These are phyloP conservation scores for Erebia ligea DNA, from an alignment of 2,888 invertebrate genomes.

Conservation along the genomic window DNA sequence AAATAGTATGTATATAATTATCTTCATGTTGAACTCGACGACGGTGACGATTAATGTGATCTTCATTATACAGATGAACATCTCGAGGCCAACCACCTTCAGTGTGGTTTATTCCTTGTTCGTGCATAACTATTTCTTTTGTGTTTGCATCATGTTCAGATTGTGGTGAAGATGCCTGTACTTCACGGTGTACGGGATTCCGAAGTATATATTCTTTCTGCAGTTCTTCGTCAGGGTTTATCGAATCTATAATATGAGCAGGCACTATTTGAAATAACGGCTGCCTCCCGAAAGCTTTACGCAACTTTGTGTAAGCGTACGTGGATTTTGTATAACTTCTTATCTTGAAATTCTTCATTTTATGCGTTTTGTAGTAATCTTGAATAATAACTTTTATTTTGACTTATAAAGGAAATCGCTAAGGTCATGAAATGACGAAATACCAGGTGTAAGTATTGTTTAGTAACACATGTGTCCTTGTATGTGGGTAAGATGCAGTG, in stretches of 20 bases:
- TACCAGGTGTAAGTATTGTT: constrained; percentile 46
- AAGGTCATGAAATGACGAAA: constrained; percentile 56
- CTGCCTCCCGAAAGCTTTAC: constrained; percentile 77
- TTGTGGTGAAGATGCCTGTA: constrained; percentile 73
- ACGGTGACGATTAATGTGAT: constrained; percentile 87
- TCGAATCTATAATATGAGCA: constrained; percentile 70
- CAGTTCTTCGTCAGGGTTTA: constrained; percentile 62
- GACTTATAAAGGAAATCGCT: constrained; percentile 52
- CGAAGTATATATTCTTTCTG: constrained; percentile 74
- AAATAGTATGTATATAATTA: constrained; percentile 86
- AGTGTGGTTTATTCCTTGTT: constrained; percentile 87
- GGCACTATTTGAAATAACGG: constrained; percentile 73
- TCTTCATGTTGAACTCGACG: constrained; percentile 93
- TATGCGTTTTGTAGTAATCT: constrained; percentile 22
- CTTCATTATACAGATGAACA: constrained; percentile 85
- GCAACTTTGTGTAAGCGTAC: constrained; percentile 75
- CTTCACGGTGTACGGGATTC: constrained; percentile 77
- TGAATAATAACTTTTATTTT: constrained; percentile 15
- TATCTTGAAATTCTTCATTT: constrained; percentile 46
- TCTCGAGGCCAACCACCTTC: constrained; percentile 95
- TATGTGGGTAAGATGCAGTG: constrained; percentile 40
- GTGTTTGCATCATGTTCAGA: constrained; percentile 85
- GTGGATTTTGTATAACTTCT: constrained; percentile 59
- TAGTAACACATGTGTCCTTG: constrained; percentile 72
- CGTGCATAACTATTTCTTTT: constrained; percentile 78